Base-by-base conservation (phyloP, 2,113 vertebrate genomes). In the Petrocephalus zakoni region DNA sequence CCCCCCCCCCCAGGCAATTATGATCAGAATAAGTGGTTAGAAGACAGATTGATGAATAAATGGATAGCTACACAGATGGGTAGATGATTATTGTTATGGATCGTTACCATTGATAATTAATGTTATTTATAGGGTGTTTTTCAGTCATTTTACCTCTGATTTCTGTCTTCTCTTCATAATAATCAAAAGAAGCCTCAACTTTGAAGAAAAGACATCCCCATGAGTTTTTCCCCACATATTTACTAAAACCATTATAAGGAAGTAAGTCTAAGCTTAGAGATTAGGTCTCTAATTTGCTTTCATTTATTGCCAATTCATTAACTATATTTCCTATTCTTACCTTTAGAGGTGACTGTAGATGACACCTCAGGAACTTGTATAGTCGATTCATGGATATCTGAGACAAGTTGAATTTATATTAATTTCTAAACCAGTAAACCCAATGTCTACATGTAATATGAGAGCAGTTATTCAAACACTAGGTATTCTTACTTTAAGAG, bases 301-400 rank as follows among this genome's bases (percentile, higher is more conserved):
- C 15, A 78, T 42, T 78, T 78, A 78, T 78, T 78, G 34, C 72
- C 72, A 78, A 42, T 75, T 75, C 68, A 75, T 78, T 19, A 78
- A 78, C 34, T 88, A 61, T 56, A 75, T 78, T 49, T 87, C 82
- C 64, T 10, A 89, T 85, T 87, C 93, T 95, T 96, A 97, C 96
- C 96, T 97, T 96, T 94, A 87, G 94, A 89, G 92, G 94, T 93
- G 93, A 95, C 94, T 89, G 95, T 94, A 87, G 95, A 89, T 87
- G 97, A 95, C 92, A 96, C 94, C n/a, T 95, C 94, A 21, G 95
- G 95, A 89, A 94, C 93, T 88, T 97, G 96, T 93, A 99, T 96
- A 90, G 97, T 96, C 58, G 97, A 96, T 94, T 99, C 98, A 89
- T 97, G 97, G 90, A 99, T 94, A 95, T 99, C 97, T 99, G 94